Evolutionary conservation across 1,140 invertebrate species (phyloP).

Genomic region (Pygmarrhopalites habei): DNA sequence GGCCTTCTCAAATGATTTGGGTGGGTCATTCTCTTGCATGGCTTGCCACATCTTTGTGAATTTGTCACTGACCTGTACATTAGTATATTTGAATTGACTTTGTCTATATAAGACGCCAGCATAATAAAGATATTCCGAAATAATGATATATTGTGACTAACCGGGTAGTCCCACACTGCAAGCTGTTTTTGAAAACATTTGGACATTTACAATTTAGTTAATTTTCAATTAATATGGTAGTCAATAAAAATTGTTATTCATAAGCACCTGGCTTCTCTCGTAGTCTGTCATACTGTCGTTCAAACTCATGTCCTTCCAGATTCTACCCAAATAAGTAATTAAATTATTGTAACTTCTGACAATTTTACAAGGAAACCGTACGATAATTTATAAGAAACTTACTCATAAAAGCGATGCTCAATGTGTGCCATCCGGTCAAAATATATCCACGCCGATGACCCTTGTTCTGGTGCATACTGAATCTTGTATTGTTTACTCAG

Average conservation of each 20-base stretch:
- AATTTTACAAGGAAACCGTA: no score
- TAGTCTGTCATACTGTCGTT: constrained; percentile 83
- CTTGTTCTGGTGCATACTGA: constrained; percentile 79
- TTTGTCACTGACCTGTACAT: no score
- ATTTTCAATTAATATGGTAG: no score
- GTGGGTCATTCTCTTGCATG: constrained; percentile 83
- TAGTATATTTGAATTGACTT: no score
- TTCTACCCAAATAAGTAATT: constrained; percentile 57
- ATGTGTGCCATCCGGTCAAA: constrained; percentile 94
- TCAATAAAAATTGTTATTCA: no score
- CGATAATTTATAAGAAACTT: no score
- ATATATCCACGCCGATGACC: constrained; percentile 81
- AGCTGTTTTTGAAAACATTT: no score
- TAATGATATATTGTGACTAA: no score
- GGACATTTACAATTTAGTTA: no score
- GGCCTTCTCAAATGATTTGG: constrained; percentile 66
- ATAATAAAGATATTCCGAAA: no score
- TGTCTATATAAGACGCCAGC: no score
- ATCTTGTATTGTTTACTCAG: constrained; percentile 92
- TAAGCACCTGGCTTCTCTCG: constrained; percentile 77
- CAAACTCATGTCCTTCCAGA: constrained; percentile 96
- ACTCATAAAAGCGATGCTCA: constrained; percentile 92
- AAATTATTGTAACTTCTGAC: no score
- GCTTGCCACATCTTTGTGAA: constrained; percentile 98
- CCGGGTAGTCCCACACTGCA: constrained; percentile 98